Conservation (phyloP, 2,888 invertebrate species). For the Venusia cambrica region DNA sequence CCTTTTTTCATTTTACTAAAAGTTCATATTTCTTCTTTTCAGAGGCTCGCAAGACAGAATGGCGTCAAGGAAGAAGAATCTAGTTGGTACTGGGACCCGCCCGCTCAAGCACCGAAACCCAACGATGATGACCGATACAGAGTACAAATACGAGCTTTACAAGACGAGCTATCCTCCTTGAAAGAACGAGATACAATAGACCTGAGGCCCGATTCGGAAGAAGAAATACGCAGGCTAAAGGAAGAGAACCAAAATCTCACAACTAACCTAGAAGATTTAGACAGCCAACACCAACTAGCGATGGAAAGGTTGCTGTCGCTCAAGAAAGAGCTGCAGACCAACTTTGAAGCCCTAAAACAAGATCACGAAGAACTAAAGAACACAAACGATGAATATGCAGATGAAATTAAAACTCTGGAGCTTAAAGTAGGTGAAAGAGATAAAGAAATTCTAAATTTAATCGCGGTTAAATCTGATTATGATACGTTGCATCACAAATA, state of each 20-base stretch:
- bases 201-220: conserved; percentile 45
- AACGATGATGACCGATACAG: conserved; percentile 48
- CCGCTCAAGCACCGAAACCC: conserved; percentile 44
- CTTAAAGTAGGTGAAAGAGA: conserved; percentile 69
- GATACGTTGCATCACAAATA: conserved; percentile 71
- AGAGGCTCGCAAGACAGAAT: conserved; percentile 67
- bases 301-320: conserved; percentile 80
- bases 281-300: conserved; percentile 86
- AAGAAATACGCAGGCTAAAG: conserved; percentile 72
- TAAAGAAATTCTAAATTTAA: conserved; percentile 54
- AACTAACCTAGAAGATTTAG: conserved; percentile 85
- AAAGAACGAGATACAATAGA: conserved; percentile 51
- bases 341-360: conserved; percentile 70
- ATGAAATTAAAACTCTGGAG: conserved; percentile 64
- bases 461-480: conserved; percentile 48
- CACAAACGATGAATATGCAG: conserved; percentile 66
- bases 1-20: neutral
- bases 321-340: conserved; percentile 77
- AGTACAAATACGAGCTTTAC: conserved; percentile 58
- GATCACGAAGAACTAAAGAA: conserved; percentile 70
- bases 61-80: conserved; percentile 70
- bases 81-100: conserved; percentile 80
- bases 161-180: conserved; percentile 65
- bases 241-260: conserved; percentile 81
- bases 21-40: conserved; percentile 49